Conservation (phyloP, 2,113 vertebrate species). For the Nothoprocta perdicaria region DNA sequence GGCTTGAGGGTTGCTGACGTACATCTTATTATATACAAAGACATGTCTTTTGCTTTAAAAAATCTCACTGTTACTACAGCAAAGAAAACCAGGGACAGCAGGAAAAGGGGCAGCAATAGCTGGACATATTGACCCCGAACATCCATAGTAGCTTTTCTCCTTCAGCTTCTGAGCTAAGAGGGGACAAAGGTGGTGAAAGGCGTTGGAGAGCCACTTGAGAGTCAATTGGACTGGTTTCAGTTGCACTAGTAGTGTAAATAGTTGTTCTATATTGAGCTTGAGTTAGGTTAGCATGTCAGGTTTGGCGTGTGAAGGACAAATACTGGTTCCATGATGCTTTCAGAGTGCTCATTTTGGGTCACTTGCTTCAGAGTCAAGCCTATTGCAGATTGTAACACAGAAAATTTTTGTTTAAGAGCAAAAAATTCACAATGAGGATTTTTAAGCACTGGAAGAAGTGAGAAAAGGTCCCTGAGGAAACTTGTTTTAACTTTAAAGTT, state of each 20-base stretch:
- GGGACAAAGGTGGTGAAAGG: background rate
- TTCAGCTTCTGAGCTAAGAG: background rate
- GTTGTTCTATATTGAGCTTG: background rate
- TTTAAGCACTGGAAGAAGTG: background rate
- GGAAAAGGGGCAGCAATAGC: background rate
- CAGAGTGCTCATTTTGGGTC: background rate
- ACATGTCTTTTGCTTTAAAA: background rate
- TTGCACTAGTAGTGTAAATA: background rate
- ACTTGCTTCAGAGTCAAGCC: background rate
- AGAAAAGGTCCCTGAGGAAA: background rate
- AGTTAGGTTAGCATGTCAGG: background rate
- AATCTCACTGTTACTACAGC: too few relatives aligned
- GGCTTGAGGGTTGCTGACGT: background rate
- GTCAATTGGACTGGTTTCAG: background rate
- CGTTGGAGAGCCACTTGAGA: background rate
- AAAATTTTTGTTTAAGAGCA: background rate
- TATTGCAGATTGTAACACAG: background rate
- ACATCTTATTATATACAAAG: background rate
- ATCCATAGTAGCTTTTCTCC: background rate
- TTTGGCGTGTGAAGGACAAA: background rate
- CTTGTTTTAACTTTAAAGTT: background rate
- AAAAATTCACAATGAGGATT: fast-evolving
- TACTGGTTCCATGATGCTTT: background rate
- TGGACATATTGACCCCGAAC: background rate
- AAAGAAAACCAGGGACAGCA: background rate